Percentiles rank a stretch among this genome's conserved stretches.
These are phyloP conservation scores for Lycorma delicatula DNA, from an alignment of 1,140 invertebrate species.

Conservation along the genomic window DNA sequence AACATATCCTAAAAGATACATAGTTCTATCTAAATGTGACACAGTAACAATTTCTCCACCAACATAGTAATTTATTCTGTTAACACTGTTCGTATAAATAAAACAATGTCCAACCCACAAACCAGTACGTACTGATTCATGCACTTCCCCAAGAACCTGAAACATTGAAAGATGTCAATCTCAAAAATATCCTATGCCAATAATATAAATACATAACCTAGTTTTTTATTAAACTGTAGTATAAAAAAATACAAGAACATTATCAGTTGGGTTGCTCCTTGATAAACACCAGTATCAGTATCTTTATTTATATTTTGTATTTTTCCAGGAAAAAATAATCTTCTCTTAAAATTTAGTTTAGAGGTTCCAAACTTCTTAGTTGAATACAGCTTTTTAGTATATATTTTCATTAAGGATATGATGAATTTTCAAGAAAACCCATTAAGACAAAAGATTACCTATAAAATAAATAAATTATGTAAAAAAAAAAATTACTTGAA, in stretches of 20 bases:
- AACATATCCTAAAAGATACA: conserved; percentile 94
- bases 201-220: too few species aligned
- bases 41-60: conserved; percentile 98
- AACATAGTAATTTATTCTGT: conserved; percentile 97
- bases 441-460: too few species aligned
- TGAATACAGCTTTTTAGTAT: too few species aligned
- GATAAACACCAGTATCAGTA: background rate
- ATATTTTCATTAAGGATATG: too few species aligned
- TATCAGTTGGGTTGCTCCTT: background rate
- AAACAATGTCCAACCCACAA: conserved; percentile 99
- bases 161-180: conserved; percentile 27
- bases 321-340: too few species aligned
- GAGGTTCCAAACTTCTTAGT: too few species aligned
- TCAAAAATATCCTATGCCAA: background rate
- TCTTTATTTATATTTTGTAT: too few species aligned
- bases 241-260: background rate
- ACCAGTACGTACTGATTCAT: conserved; percentile 91
- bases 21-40: conserved; percentile 82
- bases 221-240: background rate
- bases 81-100: conserved; percentile 97
- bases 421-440: too few species aligned
- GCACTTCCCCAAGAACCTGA: conserved; percentile 76
- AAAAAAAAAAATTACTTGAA: too few species aligned
- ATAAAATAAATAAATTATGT: too few species aligned
- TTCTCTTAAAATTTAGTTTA: too few species aligned